These are phyloP conservation scores for Leptonema lineaticorne DNA, from an alignment of 1,140 invertebrate species.

Conservation along the genomic window DNA sequence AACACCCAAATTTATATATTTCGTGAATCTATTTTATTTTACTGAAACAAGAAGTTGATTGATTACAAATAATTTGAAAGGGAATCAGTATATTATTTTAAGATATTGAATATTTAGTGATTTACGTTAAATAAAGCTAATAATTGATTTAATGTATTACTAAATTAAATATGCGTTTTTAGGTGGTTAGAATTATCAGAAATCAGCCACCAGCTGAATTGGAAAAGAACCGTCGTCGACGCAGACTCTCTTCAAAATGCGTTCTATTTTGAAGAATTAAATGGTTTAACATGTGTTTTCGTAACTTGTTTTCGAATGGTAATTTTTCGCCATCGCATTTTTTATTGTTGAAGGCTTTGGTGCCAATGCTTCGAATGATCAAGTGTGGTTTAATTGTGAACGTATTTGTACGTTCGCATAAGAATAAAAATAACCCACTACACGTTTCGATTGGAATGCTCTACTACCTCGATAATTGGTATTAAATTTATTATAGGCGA, in stretches of 20 bases:
- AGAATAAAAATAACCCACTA: neutral
- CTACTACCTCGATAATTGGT: constrained; percentile 21
- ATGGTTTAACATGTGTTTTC: no score
- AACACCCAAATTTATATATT: no score
- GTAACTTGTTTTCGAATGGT: no score
- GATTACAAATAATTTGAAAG: no score
- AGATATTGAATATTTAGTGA: no score
- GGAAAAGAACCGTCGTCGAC: constrained; percentile 63
- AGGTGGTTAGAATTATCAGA: constrained; percentile 75
- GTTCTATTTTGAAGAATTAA: constrained; percentile 53
- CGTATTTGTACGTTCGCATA: neutral
- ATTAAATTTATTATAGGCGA: no score
- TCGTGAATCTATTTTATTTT: no score
- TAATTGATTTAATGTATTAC: no score
- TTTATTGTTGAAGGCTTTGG: constrained; percentile 19
- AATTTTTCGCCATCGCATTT: neutral
- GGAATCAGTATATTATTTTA: no score
- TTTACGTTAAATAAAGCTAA: no score
- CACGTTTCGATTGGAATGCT: constrained; percentile 2
- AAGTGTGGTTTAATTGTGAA: no score
- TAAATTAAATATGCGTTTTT: constrained; percentile 37
- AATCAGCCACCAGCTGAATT: constrained; percentile 69
- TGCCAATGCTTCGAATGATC: constrained; percentile 11
- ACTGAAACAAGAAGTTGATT: no score
- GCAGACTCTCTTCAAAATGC: constrained; percentile 57